Percentiles rank a stretch among this genome's conserved stretches.
Evolutionary conservation across 2,113 vertebrate genomes (phyloP).

Genomic region (Bagarius yarrelli): DNA sequence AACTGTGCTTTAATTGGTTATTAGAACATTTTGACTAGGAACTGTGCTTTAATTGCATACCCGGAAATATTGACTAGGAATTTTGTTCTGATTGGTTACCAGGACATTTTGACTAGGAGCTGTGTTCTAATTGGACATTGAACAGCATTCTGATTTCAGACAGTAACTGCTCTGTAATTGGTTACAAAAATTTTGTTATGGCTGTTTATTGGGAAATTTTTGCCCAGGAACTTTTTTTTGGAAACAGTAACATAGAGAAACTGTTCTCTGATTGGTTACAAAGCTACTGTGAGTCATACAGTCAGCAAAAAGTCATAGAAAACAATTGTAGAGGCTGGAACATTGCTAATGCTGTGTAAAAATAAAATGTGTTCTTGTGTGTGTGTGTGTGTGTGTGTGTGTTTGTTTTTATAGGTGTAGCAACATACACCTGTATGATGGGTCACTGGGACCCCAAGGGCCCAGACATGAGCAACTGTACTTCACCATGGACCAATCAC

Average conservation of each 20-base stretch:
- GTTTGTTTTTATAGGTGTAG: conserved; percentile 78
- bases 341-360: neutral
- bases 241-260: no score
- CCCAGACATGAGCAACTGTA: conserved; percentile 98
- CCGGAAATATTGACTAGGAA: neutral
- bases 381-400: conserved; percentile 5
- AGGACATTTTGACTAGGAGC: neutral
- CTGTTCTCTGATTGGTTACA: neutral
- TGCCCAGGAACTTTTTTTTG: neutral
- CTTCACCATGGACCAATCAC: conserved; percentile 96
- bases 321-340: neutral
- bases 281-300: neutral
- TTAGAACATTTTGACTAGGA: neutral
- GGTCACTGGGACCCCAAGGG: conserved; percentile 91
- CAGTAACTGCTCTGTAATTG: neutral
- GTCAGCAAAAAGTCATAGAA: neutral
- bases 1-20: no score
- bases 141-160: neutral
- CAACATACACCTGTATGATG: conserved; percentile 85
- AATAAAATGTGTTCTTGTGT: neutral
- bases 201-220: no score
- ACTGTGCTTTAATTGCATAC: neutral
- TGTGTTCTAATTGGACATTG: neutral
- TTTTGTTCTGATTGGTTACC: neutral
- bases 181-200: no score